A percentile compares a stretch with the other conserved stretches of the same genome.
phyloP scores from a whole-genome alignment of 2,888 invertebrate genomes.

The Cantharis flavilabris region DNA sequence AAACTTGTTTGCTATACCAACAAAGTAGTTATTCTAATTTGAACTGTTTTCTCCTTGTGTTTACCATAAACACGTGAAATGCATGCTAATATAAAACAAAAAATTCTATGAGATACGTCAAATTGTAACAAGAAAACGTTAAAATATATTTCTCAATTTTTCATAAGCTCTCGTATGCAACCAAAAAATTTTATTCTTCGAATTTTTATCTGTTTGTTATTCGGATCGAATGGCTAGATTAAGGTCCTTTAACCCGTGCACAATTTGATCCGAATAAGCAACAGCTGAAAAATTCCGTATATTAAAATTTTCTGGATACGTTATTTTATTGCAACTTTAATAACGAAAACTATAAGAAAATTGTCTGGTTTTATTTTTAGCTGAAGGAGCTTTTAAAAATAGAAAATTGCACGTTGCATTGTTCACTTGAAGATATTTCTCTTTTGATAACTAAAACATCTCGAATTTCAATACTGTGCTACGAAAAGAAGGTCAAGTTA shows the following conservation, averaged over 20 bases:
- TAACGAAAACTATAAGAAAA: neutral
- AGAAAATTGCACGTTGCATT: constrained; percentile 4
- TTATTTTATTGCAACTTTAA: neutral
- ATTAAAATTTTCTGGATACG: neutral
- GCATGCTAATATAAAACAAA: neutral
- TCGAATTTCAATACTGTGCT: constrained; percentile 13
- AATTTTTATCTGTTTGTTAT: neutral
- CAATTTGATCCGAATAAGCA: neutral
- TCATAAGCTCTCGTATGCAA: neutral
- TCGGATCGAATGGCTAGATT: neutral
- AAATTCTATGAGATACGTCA: neutral
- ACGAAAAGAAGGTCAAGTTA: constrained; percentile 11
- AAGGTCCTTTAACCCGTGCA: neutral
- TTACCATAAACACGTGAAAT: neutral
- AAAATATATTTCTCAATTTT: neutral
- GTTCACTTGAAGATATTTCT: constrained; percentile 7
- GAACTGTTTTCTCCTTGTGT: neutral
- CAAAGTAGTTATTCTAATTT: neutral
- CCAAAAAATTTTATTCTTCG: neutral
- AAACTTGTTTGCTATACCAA: neutral
- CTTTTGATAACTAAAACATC: constrained; percentile 12
- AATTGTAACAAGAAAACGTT: neutral
- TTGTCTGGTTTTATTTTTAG: neutral
- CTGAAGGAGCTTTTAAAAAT: neutral
- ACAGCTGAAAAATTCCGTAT: neutral